Evolutionary conservation across 2,797 vertebrate genomes (phyloP), one percentile per base, ranked within the genome.

Genomic region (Pseudochromis fuscus): DNA sequence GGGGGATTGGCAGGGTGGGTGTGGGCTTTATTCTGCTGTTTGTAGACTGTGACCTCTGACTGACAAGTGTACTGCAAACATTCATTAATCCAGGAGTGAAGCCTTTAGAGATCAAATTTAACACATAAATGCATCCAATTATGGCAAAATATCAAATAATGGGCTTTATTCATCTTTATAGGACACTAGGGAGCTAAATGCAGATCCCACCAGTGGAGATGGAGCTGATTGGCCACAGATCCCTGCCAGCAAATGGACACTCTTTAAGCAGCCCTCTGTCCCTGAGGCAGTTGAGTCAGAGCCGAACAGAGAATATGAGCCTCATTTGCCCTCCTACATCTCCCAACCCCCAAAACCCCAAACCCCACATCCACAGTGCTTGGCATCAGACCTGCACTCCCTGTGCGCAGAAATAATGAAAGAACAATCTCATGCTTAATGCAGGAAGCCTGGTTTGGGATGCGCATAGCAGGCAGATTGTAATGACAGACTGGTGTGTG

Each of bases 251-350:
- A 51, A 52, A 65, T n/a, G 15, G 31, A 28, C 12, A 25, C 31
- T 69, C 3, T 64, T 25, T 33, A 25, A 68, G 46, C 18, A 30
- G 18, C 9, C n/a, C 30, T 31, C 49, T 10, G 11, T 30, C 2
- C 37, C 27, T 5, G 18, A 67, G 61, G 45, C 1, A 31, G 62
- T 31, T n/a, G 49, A 75, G 23, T 74, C 71, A 75, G 27, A 23
- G n/a, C 35, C 7, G 7, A 25, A 52, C 0, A 19, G 13, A 55
- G 24, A 61, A 16, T 30, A 19, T 4, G 37, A 2, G 1, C 16
- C 12, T 35, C n/a, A n/a, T n/a, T n/a, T n/a, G n/a, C n/a, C n/a
- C n/a, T n/a, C n/a, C n/a, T n/a, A n/a, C n/a, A n/a, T n/a, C n/a
- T n/a, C n/a, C n/a, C n/a, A n/a, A n/a, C n/a, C n/a, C n/a, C n/a